A percentile compares a stretch with the other conserved stretches of the same genome.
Conservation (phyloP, 2,797 vertebrate species). For the Hyperoplus lanceolatus region DNA sequence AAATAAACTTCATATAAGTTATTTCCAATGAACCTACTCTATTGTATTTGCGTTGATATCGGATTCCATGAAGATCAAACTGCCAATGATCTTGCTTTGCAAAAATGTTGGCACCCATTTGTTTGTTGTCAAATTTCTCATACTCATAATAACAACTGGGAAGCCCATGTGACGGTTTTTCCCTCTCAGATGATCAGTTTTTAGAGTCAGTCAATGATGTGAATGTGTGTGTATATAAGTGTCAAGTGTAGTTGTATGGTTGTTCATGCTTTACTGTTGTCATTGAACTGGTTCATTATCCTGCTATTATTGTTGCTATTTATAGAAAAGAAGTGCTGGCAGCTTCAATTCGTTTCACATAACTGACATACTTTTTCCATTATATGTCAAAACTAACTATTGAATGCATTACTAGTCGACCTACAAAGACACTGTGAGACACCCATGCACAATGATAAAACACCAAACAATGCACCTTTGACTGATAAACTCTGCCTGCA, state of each 20-base stretch:
- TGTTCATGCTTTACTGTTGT: conserved; percentile 19
- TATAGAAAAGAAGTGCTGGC: background rate
- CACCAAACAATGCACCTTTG: conserved; percentile 66
- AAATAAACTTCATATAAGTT: conserved; percentile 4
- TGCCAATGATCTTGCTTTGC: background rate
- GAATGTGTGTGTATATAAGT: background rate
- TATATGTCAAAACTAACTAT: conserved; percentile 13
- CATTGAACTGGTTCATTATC: background rate
- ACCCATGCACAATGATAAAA: conserved; percentile 46
- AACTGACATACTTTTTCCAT: background rate
- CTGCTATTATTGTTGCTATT: conserved; percentile 13
- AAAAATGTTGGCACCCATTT: conserved; percentile 10
- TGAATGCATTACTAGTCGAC: conserved; percentile 19
- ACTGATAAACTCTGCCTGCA: conserved; percentile 51
- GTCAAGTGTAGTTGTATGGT: background rate
- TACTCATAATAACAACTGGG: conserved; percentile 1
- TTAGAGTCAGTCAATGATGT: background rate
- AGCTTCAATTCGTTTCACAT: conserved; percentile 5
- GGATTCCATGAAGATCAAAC: conserved; percentile 18
- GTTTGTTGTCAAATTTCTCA: conserved; percentile 19
- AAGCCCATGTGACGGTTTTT: background rate
- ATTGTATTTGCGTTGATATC: conserved; percentile 22
- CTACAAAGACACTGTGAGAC: conserved; percentile 35
- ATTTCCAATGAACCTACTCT: conserved; percentile 18
- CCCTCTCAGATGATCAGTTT: conserved; percentile 1